Evolutionary conservation across 2,113 vertebrate genomes (phyloP), one percentile per base, ranked within the genome.

Genomic region (Nothocercus nigrocapillus): DNA sequence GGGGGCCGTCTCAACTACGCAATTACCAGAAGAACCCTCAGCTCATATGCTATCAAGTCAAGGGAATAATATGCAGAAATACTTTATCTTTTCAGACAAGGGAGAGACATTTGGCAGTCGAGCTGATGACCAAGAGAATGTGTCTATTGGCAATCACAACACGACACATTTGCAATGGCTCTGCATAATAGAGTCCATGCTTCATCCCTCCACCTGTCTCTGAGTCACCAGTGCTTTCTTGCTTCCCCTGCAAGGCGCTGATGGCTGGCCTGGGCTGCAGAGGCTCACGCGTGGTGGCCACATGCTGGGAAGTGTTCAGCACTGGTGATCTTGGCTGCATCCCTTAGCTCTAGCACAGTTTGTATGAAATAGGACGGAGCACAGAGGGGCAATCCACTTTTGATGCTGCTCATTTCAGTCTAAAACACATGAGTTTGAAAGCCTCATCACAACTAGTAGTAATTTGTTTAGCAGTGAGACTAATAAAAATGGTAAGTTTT

Each of bases 131-230:
- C 75, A 88, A 89, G n/a, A 53, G 53, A 82, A 21, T n/a, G 44
- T 94, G 22, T 88, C 38, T 28, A 84, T 82, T 96, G 82, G 76
- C 79, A 95, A 70, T 24, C 86, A 76, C 66, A 82, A 51, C 25
- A 11, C 28, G 8, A 30, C 18, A 56, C 8, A 30, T 56, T 56
- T 30, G 8, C 28, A 17, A 18, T 56, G 15, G 28, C 54, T 56
- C 88, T 82, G 86, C 90, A 58, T 64, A 81, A 81, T 77, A 63
- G 45, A 59, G 82, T 82, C 47, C 40, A 34, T 32, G 73, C 70
- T 95, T 94, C 95, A 85, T 95, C 91, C 38, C 67, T 85, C 76
- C 95, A 97, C 87, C 94, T 97, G 95, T 69, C 70, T 82, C 7
- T 95, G 94, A 97, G 66, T 96, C 94, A 97, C 54, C 79, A 69